Conservation (phyloP, 2,888 invertebrate species). For the Diarsia brunnea region DNA sequence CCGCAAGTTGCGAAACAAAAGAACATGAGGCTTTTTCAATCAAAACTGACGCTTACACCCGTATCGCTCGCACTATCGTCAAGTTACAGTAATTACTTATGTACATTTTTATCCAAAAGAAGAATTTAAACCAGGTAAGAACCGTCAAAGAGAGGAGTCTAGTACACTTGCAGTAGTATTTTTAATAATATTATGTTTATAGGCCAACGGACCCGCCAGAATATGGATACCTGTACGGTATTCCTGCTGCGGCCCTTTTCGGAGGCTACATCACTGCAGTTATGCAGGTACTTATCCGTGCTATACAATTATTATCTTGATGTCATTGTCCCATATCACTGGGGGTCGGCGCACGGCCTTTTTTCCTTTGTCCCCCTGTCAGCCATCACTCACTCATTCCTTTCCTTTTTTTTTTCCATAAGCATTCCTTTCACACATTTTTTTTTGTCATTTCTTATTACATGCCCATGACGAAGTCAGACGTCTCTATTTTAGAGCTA, state of each 20-base stretch:
- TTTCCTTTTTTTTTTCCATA: neutral
- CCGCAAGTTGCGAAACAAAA: neutral
- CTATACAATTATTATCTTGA: neutral
- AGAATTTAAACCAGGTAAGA: too few species aligned
- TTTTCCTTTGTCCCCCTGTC: neutral
- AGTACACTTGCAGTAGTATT: neutral
- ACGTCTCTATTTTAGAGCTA: neutral
- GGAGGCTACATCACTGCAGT: slow-evolving; percentile 93
- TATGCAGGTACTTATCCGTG: slow-evolving; percentile 82
- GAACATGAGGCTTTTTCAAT: neutral
- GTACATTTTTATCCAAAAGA: too few species aligned
- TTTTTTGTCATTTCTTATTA: neutral
- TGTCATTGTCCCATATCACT: neutral
- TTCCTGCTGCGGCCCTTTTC: slow-evolving; percentile 94
- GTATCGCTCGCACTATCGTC: neutral
- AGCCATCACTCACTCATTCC: neutral
- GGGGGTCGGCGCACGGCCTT: neutral
- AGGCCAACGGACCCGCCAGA: slow-evolving; percentile 96
- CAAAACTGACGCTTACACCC: neutral
- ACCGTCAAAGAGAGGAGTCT: neutral
- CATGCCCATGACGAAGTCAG: neutral
- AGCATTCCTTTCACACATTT: neutral
- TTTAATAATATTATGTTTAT: slow-evolving; percentile 8
- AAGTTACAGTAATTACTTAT: too few species aligned
- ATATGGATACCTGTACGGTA: slow-evolving; percentile 94